Conservation (phyloP, 2,797 vertebrate species). For the Sparidentex hasta region DNA sequence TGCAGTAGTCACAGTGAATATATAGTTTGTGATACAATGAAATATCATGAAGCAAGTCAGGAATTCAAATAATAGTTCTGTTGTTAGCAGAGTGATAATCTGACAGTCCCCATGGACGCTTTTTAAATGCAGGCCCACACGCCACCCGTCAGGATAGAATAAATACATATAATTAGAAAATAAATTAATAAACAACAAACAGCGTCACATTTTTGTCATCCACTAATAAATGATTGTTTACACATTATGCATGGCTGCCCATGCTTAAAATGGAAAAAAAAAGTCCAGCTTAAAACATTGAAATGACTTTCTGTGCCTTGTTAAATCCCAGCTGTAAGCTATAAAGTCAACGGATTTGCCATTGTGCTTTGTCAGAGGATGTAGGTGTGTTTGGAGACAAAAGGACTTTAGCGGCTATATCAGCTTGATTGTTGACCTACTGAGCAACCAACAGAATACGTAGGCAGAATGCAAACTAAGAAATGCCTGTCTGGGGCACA, state of each 20-base stretch:
- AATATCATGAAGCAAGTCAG: neutral
- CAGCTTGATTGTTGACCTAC: constrained; percentile 10
- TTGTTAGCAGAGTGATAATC: neutral
- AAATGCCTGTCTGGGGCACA: neutral
- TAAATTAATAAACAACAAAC: constrained; percentile 72
- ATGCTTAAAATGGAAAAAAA: constrained; percentile 68
- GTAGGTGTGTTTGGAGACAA: constrained; percentile 46
- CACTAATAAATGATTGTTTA: constrained; percentile 78
- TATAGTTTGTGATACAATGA: neutral
- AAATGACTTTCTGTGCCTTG: constrained; percentile 66
- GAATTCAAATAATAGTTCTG: neutral
- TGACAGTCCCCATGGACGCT: neutral
- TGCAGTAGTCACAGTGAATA: constrained; percentile 8
- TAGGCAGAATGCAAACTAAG: neutral
- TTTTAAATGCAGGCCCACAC: constrained; percentile 45
- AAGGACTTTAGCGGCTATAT: constrained; percentile 2
- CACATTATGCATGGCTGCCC: constrained; percentile 66
- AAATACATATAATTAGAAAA: constrained; percentile 71
- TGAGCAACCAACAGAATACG: neutral
- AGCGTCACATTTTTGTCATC: constrained; percentile 63
- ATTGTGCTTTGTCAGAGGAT: constrained; percentile 42
- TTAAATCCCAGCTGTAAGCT: constrained; percentile 74
- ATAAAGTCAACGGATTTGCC: constrained; percentile 67
- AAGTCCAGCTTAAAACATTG: constrained; percentile 54
- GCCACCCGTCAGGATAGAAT: constrained; percentile 57